These are phyloP conservation scores for Drepana falcataria DNA, from an alignment of 2,888 invertebrate genomes.

Conservation along the genomic window DNA sequence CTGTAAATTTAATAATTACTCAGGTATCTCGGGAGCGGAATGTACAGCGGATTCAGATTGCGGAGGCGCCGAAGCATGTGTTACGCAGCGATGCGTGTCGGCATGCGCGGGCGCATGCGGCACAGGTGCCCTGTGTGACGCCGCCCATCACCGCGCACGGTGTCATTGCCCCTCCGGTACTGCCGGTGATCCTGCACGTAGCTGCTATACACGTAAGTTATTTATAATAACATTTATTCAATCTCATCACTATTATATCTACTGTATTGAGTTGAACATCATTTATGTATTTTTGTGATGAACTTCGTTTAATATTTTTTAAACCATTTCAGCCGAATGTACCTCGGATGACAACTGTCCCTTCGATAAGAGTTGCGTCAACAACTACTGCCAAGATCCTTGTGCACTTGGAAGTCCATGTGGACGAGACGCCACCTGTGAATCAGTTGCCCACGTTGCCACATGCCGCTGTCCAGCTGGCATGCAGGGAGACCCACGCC, in stretches of 20 bases:
- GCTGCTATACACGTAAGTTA: conserved; percentile 91
- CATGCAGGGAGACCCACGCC: conserved; percentile 89
- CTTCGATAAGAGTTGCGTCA: conserved; percentile 88
- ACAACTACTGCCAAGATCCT: conserved; percentile 88
- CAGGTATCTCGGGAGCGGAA: conserved; percentile 75
- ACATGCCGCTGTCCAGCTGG: conserved; percentile 91
- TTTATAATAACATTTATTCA: not conserved
- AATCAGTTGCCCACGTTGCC: conserved; percentile 85
- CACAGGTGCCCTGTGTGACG: conserved; percentile 87
- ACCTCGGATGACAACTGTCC: conserved; percentile 88
- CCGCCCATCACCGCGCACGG: conserved; percentile 86
- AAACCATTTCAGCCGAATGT: conserved; percentile 85
- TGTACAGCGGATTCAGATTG: conserved; percentile 88
- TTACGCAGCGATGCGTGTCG: conserved; percentile 87
- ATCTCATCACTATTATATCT: too few relatives aligned
- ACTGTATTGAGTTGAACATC: too few relatives aligned
- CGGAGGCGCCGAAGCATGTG: conserved; percentile 86
- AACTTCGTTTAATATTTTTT: too few relatives aligned
- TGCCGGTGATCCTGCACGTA: conserved; percentile 91
- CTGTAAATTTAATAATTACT: conserved; percentile 4
- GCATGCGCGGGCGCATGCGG: conserved; percentile 93
- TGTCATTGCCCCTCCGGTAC: conserved; percentile 92
- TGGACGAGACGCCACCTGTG: conserved; percentile 88
- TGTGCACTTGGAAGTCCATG: conserved; percentile 85
- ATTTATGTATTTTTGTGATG: too few relatives aligned